These are phyloP conservation scores for Stichodactyla mertensii DNA, from an alignment of 64 coral and sea anemone species.

Conservation along the genomic window DNA sequence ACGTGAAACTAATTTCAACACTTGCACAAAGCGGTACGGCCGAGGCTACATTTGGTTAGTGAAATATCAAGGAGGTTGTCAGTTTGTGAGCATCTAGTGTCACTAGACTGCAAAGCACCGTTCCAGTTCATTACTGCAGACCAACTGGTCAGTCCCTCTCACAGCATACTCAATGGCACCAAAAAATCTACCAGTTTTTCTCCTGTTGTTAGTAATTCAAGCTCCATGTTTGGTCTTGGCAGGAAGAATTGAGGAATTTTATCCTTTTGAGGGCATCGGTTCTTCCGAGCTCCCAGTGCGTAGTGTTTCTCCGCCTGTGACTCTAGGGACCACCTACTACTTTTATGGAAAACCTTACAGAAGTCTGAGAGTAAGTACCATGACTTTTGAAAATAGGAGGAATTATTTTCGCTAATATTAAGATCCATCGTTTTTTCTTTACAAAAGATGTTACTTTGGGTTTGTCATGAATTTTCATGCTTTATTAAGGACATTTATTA, in stretches of 20 bases:
- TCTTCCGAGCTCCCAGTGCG: background rate
- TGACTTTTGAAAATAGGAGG: background rate
- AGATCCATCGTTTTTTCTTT: background rate
- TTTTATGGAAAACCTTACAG: constrained; percentile 7
- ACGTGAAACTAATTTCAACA: constrained; percentile 31
- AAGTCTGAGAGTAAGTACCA: constrained; percentile 11
- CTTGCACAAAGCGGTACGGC: constrained; percentile 10
- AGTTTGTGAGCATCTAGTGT: background rate
- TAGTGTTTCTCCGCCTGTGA: background rate
- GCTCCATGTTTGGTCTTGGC: background rate
- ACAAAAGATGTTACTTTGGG: background rate
- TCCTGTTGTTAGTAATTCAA: background rate
- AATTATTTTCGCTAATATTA: background rate
- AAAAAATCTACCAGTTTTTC: background rate
- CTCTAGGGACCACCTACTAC: constrained; percentile 10
- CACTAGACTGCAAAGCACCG: background rate
- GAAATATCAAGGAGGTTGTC: background rate
- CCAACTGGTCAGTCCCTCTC: background rate
- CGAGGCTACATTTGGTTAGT: background rate
- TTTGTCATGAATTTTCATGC: background rate
- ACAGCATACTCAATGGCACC: background rate
- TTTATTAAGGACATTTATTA: background rate
- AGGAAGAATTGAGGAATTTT: background rate
- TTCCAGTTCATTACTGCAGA: background rate
- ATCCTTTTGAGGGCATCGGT: background rate